These are phyloP conservation scores for Aulostomus chinensis DNA, from an alignment of 2,797 vertebrate genomes.

Conservation along the genomic window DNA sequence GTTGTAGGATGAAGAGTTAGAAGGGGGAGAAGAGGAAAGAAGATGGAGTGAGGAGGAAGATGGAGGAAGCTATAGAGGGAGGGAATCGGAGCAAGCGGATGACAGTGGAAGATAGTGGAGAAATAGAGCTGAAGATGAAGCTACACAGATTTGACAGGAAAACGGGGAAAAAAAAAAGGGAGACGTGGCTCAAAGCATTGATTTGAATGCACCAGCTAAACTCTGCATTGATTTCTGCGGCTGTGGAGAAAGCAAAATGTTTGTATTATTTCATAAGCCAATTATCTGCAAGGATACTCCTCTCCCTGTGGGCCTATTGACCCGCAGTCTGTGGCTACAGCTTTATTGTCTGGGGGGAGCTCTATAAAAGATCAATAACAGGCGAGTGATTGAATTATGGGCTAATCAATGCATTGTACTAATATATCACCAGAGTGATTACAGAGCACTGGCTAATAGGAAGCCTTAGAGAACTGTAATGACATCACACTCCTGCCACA, in stretches of 20 bases:
- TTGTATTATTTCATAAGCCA: slow-evolving; percentile 96
- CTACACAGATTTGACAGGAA: slow-evolving; percentile 33
- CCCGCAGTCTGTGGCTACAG: slow-evolving; percentile 73
- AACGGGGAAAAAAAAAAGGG: slow-evolving; percentile 22
- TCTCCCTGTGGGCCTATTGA: slow-evolving; percentile 87
- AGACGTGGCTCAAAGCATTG: slow-evolving; percentile 43
- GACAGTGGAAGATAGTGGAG: slow-evolving; percentile 14
- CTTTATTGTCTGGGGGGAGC: slow-evolving; percentile 76
- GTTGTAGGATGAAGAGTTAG: slow-evolving; percentile 26
- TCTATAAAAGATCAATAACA: slow-evolving; percentile 94
- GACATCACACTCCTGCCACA: slow-evolving; percentile 67
- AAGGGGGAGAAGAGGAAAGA: slow-evolving; percentile 52
- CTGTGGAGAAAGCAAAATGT: slow-evolving; percentile 92
- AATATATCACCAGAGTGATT: slow-evolving; percentile 97
- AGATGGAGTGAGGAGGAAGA: slow-evolving; percentile 42
- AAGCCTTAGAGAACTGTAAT: slow-evolving; percentile 68
- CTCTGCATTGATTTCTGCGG: slow-evolving; percentile 89
- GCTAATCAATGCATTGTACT: slow-evolving; percentile 95
- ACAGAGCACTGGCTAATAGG: slow-evolving; percentile 81
- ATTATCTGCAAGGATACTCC: slow-evolving; percentile 93
- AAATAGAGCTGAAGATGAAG: slow-evolving; percentile 14
- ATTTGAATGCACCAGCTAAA: slow-evolving; percentile 87
- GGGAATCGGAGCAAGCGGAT: slow-evolving; percentile 27
- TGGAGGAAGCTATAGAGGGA: slow-evolving; percentile 34
- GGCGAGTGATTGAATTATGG: slow-evolving; percentile 95